A percentile compares a stretch with the other conserved stretches of the same genome.
phyloP scores from a whole-genome alignment of 1,140 invertebrate species.

The Druon quercuslanigerum region DNA sequence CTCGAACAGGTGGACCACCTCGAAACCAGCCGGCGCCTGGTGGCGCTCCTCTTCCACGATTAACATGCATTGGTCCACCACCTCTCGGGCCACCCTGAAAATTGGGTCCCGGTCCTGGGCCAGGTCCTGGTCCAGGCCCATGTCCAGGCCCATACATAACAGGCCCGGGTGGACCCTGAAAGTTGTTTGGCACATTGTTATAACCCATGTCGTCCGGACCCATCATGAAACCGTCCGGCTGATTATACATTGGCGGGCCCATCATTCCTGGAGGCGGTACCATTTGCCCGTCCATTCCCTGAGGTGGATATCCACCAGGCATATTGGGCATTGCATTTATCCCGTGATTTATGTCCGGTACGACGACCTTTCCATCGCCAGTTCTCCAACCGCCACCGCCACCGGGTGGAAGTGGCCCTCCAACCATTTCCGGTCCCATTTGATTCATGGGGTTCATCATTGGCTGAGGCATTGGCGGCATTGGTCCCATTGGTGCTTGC shows the following conservation, averaged over 20 bases:
- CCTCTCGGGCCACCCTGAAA: slow-evolving; percentile 73
- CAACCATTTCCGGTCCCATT: slow-evolving; percentile 55
- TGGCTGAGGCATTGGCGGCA: slow-evolving; percentile 53
- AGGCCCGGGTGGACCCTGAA: slow-evolving; percentile 63
- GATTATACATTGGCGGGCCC: slow-evolving; percentile 76
- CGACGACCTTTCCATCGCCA: slow-evolving; percentile 74
- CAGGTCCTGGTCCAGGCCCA: slow-evolving; percentile 60
- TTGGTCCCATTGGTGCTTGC: slow-evolving; percentile 45
- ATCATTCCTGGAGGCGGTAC: slow-evolving; percentile 68
- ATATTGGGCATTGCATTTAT: slow-evolving; percentile 66
- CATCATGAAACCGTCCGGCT: slow-evolving; percentile 67
- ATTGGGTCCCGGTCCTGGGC: slow-evolving; percentile 61
- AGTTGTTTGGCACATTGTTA: slow-evolving; percentile 52
- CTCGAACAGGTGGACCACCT: slow-evolving; percentile 62
- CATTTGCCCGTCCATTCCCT: slow-evolving; percentile 69
- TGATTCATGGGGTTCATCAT: slow-evolving; percentile 68
- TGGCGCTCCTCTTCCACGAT: slow-evolving; percentile 71
- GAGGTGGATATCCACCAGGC: slow-evolving; percentile 54
- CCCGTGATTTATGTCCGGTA: slow-evolving; percentile 62
- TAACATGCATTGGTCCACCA: slow-evolving; percentile 75
- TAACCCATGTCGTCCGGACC: slow-evolving; percentile 67
- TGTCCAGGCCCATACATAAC: slow-evolving; percentile 61
- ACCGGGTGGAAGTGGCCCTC: slow-evolving; percentile 47
- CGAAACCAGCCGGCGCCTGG: slow-evolving; percentile 66
- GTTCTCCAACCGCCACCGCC: slow-evolving; percentile 72